These are phyloP conservation scores for Aphyosemion australe DNA, from an alignment of 2,113 vertebrate genomes.

Conservation along the genomic window DNA sequence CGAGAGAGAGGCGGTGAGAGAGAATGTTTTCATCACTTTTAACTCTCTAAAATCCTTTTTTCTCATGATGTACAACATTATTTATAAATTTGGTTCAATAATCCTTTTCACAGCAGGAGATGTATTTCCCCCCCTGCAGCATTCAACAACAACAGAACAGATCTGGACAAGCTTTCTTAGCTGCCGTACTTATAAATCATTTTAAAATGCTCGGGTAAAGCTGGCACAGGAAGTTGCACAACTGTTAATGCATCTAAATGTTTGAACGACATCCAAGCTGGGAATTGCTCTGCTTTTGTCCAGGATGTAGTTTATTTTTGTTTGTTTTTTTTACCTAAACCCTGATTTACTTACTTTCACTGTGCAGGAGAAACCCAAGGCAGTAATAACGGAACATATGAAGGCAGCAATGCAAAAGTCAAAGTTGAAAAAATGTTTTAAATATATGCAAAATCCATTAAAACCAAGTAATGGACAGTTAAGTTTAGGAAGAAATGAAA, in stretches of 20 bases:
- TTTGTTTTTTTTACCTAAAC: not conserved
- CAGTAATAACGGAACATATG: not conserved
- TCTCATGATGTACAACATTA: constrained; percentile 1
- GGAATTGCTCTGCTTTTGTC: too few species aligned
- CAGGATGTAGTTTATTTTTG: too few species aligned
- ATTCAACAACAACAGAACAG: constrained; percentile 2
- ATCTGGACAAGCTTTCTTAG: constrained; percentile 5
- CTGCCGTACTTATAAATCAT: not conserved
- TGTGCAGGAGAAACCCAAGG: not conserved
- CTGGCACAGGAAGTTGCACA: not conserved
- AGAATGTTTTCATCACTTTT: not conserved
- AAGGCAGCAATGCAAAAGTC: not conserved
- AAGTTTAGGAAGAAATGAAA: too few species aligned
- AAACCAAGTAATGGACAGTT: too few species aligned
- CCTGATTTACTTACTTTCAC: not conserved
- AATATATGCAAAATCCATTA: too few species aligned
- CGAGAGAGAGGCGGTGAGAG: not conserved
- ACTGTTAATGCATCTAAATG: not conserved
- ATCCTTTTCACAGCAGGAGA: constrained; percentile 1
- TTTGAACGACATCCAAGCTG: not conserved
- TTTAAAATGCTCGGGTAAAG: constrained; percentile 16
- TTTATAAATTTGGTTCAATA: constrained; percentile 7
- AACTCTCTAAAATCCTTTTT: constrained; percentile 1
- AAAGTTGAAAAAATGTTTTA: not conserved
- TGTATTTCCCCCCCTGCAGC: not conserved